Evolutionary conservation across 2,113 vertebrate genomes (phyloP).

Genomic region (Mus pahari): DNA sequence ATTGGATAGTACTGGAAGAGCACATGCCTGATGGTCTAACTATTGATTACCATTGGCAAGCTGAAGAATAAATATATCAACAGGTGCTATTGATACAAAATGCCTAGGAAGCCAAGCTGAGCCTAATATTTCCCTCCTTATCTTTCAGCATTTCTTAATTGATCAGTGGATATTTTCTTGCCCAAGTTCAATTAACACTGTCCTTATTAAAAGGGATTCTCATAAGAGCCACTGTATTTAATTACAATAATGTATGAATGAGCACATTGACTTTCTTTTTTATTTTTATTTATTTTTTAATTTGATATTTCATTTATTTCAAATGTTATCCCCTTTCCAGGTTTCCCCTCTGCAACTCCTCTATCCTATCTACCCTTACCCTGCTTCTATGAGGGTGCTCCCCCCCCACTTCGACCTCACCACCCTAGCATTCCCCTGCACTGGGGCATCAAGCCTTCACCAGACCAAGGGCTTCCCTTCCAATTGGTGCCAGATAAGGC

Average conservation of each 20-base stretch:
- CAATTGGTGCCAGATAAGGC: too few species aligned
- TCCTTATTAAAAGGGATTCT: neutral
- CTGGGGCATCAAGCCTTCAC: too few species aligned
- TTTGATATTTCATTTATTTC: too few species aligned
- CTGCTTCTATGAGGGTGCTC: too few species aligned
- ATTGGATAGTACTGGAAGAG: neutral
- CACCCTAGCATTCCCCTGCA: too few species aligned
- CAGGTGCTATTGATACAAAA: neutral
- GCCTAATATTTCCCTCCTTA: conserved; percentile 29
- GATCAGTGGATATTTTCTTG: conserved; percentile 54
- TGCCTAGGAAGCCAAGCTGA: neutral
- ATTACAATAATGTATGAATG: conserved; percentile 10
- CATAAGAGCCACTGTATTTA: conserved; percentile 15
- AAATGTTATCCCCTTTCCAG: too few species aligned
- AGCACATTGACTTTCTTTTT: neutral
- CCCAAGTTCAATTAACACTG: neutral
- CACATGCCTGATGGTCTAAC: neutral
- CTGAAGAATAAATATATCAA: conserved; percentile 37
- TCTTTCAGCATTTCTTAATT: neutral
- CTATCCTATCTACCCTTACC: too few species aligned
- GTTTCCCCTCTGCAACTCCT: too few species aligned
- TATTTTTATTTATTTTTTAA: too few species aligned
- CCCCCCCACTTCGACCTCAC: too few species aligned
- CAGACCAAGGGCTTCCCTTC: too few species aligned
- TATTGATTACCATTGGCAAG: neutral